Base-by-base conservation (phyloP, 2,888 invertebrate species). In the Mimachlamys varia region DNA sequence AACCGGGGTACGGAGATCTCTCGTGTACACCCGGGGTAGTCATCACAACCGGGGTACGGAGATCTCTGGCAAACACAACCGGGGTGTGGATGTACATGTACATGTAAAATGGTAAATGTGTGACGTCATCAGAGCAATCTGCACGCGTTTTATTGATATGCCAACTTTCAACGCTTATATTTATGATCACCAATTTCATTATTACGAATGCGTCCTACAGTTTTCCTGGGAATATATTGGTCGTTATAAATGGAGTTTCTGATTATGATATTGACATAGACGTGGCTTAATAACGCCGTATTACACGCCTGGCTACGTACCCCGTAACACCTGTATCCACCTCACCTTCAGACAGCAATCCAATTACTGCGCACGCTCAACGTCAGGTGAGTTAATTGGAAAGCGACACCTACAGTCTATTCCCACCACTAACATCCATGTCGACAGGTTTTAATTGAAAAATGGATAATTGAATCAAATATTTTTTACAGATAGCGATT, bases 381-480 rank as follows among this genome's bases (percentile, higher is more conserved):
- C 76, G n/a, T 76, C 76, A 76, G 76, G 76, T 76, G 33, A 76
- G 76, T 76, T 76, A 76, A 76, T 76, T 76, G 27, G 76, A 76
- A 76, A 76, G 76, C 76, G n/a, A 58, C 58, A 58, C 58, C 58
- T 76, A 33, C 33, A 17, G 76, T 33, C 76, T 27, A 33, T 76
- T 76, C 76, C 76, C 33, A 27, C 1, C 27, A 33, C 27, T 27
- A 76, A 33, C 76, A n/a, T 76, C 76, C 76, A 76, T 76, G 76
- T 76, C 76, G 76, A 33, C 33, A 13, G 76, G 15, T 76, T 33
- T 76, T 76, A 76, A 76, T 76, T 76, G 76, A 76, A 76, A 76
- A 76, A 76, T 15, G 76, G 76, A 76, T 76, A 33, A 76, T 76
- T 76, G 76, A 76, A 76, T 76, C 5, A 27, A 76, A 76, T 76